Evolutionary conservation across 2,888 invertebrate genomes (phyloP), one percentile per base, ranked within the genome.

Genomic region (Dynastes hyllus): DNA sequence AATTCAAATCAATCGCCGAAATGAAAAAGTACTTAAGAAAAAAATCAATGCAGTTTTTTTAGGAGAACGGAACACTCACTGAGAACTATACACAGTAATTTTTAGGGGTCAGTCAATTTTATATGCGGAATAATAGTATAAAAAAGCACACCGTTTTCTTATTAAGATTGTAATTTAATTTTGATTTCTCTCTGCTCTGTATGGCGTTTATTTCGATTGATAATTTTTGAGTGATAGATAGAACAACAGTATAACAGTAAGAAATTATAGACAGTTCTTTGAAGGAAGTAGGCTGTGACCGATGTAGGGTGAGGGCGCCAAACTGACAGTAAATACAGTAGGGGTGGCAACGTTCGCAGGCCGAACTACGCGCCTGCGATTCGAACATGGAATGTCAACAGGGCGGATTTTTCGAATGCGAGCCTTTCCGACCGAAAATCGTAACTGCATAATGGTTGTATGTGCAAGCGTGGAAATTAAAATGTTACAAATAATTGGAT

Each of bases 351-450:
- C 84, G 79, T 82, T 80, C 79, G 79, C 61, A 27, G 67, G 67
- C 63, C 76, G 76, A 65, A 78, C 77, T 61, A 77, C 80, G 83
- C 82, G 83, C 82, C 58, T 79, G 83, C 79, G 82, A 79, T 81
- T 53, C 80, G 73, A 61, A 79, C 40, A 63, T 78, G 78, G 82
- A 82, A 83, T 79, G 84, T 84, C 84, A 83, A 84, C 83, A 82
- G 78, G 76, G 83, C 81, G 84, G 80, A 79, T 78, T 79, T 81
- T 84, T 83, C 81, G 81, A 82, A 82, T 66, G 37, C 55, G 77
- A 27, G 8, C 8, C 77, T 94, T 69, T 11, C 51, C 22, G 40
- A 69, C 27, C 22, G 9, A 45, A 27, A 29, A 45, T 63, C 27
- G 27, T 61, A 22, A 37, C 32, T 71, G 55, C 32, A 37, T 29